A percentile compares a stretch with the other conserved stretches of the same genome.
These are phyloP conservation scores for Andrena flavipes DNA, from an alignment of 2,888 invertebrate genomes.

Conservation along the genomic window DNA sequence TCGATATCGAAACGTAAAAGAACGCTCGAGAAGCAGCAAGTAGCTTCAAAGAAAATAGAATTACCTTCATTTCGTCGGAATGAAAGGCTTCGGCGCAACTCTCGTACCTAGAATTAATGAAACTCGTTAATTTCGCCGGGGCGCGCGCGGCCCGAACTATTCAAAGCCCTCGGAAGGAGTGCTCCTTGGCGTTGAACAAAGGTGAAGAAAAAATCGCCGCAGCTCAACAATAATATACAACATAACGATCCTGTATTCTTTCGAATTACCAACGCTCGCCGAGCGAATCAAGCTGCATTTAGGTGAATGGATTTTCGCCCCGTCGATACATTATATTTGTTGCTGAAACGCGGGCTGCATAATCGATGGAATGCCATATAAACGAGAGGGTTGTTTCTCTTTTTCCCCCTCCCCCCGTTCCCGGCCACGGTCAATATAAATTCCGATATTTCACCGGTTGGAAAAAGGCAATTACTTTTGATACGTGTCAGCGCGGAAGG, in stretches of 20 bases:
- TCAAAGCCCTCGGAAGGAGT: not conserved
- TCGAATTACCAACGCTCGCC: slow-evolving; percentile 5
- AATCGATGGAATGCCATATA: slow-evolving; percentile 40
- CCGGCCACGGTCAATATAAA: slow-evolving; percentile 41
- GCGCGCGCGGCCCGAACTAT: not conserved
- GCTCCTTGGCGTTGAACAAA: not conserved
- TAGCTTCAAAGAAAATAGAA: not conserved
- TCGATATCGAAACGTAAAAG: not conserved
- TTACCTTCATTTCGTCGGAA: slow-evolving; percentile 23
- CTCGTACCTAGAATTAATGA: slow-evolving; percentile 15
- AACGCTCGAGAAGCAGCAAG: not conserved
- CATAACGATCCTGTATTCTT: slow-evolving; percentile 17
- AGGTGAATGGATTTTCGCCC: slow-evolving; percentile 25
- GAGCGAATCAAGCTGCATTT: slow-evolving; percentile 24
- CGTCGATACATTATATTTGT: slow-evolving; percentile 27
- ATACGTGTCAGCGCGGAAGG: slow-evolving; percentile 54
- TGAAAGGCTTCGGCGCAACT: slow-evolving; percentile 10
- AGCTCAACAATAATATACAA: not conserved
- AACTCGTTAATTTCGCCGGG: slow-evolving; percentile 14
- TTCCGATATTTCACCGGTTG: slow-evolving; percentile 52
- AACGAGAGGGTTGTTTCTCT: not conserved
- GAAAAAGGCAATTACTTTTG: slow-evolving; percentile 60
- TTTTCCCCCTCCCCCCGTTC: not conserved
- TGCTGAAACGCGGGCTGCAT: slow-evolving; percentile 17
- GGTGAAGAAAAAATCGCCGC: not conserved